Evolutionary conservation across 1,140 invertebrate species (phyloP), one percentile per base, ranked within the genome.

Genomic region (Gerris buenoi): DNA sequence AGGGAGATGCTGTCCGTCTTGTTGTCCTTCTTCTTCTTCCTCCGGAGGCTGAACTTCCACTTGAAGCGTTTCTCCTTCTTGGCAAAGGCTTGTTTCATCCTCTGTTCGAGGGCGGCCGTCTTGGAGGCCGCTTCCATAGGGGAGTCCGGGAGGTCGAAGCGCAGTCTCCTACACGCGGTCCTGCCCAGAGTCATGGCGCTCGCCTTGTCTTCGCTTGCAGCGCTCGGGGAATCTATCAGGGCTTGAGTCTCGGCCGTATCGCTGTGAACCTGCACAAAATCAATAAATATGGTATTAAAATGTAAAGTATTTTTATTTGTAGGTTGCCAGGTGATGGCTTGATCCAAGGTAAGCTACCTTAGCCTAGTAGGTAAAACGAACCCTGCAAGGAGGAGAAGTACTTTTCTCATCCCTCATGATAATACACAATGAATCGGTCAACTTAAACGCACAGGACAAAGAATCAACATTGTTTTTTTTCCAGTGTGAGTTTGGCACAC

Each of bases 61-160:
- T 27, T 25, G 26, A 26, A 26, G 3, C 29, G 27, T 26, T 66
- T 70, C 65, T 71, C 69, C 46, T 68, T 68, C 25, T 68, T 67
- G 59, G 57, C 33, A 70, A 63, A 60, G 13, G 60, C 26, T 27
- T 25, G 22, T 67, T 67, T 61, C 59, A 60, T 61, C 28, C 58
- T 3, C 2, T 26, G 14, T 25, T 63, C 63, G 15, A 23, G 5
- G 5, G 33, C 18, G 33, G 5, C 18, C 25, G 65, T 25, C 59
- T 57, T 57, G 13, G 63, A 67, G 46, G 62, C 65, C 46, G 63
- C 59, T 27, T 69, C 62, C 23, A 62, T 46, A 25, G 65, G 58
- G 2, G 67, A 67, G 22, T 71, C 68, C 1, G 73, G 73, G 62
- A 74, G 57, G 65, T 74, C 69, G 67, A 74, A 74, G 62, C 72